These are phyloP conservation scores for Dendrolimus pini DNA, from an alignment of 2,888 invertebrate genomes.

Conservation along the genomic window DNA sequence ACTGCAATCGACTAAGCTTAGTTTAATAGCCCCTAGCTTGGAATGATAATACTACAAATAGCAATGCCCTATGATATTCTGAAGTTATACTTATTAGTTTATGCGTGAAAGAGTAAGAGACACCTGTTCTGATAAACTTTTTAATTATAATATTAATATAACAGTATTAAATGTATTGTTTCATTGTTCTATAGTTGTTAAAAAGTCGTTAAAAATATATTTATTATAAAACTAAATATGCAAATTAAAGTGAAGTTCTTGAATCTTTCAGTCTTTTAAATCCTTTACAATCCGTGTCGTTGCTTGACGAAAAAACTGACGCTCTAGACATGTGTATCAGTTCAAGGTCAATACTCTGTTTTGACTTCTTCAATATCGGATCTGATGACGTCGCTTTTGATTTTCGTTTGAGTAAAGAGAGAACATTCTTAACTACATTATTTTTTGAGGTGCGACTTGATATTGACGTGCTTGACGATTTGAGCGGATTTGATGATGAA, in stretches of 20 bases:
- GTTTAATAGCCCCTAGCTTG: no score
- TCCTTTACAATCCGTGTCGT: slow-evolving; percentile 28
- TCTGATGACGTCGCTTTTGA: slow-evolving; percentile 44
- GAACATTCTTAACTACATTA: slow-evolving; percentile 40
- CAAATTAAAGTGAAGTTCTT: slow-evolving; percentile 41
- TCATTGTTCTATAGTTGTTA: no score
- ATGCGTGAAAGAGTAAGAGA: no score
- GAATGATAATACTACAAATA: no score
- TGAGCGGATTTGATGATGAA: slow-evolving; percentile 24
- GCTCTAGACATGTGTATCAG: slow-evolving; percentile 50
- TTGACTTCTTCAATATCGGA: slow-evolving; percentile 32
- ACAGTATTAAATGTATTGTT: no score
- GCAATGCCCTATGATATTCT: no score
- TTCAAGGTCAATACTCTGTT: slow-evolving; percentile 36
- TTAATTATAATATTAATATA: no score
- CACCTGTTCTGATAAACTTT: no score
- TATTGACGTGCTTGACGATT: slow-evolving; percentile 23
- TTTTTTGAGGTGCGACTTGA: slow-evolving; percentile 56
- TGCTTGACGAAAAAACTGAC: slow-evolving; percentile 42
- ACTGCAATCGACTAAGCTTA: no score
- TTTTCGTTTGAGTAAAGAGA: slow-evolving; percentile 36
- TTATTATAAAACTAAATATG: slow-evolving; percentile 17
- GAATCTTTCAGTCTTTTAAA: slow-evolving; percentile 30
- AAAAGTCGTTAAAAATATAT: slow-evolving; percentile 12
- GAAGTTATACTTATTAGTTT: no score